Evolutionary conservation across 2,888 invertebrate genomes (phyloP).

Genomic region (Alloplasta piceator): DNA sequence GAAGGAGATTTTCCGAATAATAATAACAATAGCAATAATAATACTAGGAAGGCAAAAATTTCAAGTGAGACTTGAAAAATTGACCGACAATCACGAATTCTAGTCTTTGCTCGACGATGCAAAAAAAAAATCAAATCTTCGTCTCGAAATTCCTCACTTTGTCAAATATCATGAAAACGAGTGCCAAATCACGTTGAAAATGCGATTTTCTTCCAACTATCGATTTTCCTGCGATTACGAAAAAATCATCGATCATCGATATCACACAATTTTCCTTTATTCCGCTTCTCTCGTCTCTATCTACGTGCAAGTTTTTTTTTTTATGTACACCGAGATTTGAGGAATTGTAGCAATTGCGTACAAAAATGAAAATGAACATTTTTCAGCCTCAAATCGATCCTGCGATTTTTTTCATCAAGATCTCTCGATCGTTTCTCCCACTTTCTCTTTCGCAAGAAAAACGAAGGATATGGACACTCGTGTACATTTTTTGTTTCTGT

Average conservation of each 20-base stretch:
- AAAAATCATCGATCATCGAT: slow-evolving; percentile 32
- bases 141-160: background rate
- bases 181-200: too few relatives aligned
- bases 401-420: slow-evolving; percentile 33
- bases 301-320: slow-evolving; percentile 7
- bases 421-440: background rate
- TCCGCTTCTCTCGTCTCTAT: background rate
- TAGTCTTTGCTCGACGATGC: background rate
- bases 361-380: slow-evolving; percentile 18
- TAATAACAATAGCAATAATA: slow-evolving; percentile 53
- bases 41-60: slow-evolving; percentile 52
- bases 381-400: slow-evolving; percentile 47
- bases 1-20: background rate
- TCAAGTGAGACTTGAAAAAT: slow-evolving; percentile 16
- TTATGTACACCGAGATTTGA: slow-evolving; percentile 23
- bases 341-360: background rate
- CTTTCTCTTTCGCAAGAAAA: too few relatives aligned
- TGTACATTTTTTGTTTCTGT: too few relatives aligned
- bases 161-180: too few relatives aligned
- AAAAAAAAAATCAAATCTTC: background rate
- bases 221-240: background rate
- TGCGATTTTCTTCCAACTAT: background rate
- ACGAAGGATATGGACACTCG: too few relatives aligned
- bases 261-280: slow-evolving; percentile 26
- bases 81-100: background rate